These are phyloP conservation scores for Ivindomyrus marchei DNA, from an alignment of 2,113 vertebrate species.

Conservation along the genomic window DNA sequence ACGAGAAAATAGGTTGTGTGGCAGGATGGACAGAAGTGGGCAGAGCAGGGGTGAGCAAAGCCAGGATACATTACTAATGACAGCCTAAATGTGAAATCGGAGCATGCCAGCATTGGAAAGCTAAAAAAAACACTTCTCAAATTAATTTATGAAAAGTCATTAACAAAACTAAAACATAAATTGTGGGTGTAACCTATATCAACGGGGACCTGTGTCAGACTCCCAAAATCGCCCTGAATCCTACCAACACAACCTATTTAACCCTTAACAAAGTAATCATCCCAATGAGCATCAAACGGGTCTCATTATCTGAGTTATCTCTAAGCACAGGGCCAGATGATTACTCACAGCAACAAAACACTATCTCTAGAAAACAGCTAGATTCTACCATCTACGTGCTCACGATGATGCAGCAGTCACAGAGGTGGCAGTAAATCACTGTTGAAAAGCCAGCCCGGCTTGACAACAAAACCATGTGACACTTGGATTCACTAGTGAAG, in stretches of 20 bases:
- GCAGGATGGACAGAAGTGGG: not conserved
- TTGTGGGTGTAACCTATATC: not conserved
- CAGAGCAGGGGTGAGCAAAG: not conserved
- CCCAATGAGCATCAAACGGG: not conserved
- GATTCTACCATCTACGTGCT: not conserved
- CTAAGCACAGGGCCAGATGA: not conserved
- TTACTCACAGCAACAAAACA: not conserved
- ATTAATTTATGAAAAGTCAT: not conserved
- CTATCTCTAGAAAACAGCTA: not conserved
- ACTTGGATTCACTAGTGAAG: not conserved
- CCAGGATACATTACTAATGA: not conserved
- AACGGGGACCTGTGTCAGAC: not conserved
- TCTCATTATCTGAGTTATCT: not conserved
- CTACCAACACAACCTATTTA: not conserved
- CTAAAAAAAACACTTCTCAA: not conserved
- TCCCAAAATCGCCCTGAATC: not conserved
- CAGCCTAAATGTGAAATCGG: not conserved
- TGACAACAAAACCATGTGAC: not conserved
- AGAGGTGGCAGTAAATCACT: not conserved
- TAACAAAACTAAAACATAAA: not conserved
- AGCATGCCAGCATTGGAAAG: not conserved
- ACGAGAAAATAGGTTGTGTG: not conserved
- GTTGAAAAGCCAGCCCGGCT: not conserved
- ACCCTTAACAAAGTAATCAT: not conserved
- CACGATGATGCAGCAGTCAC: not conserved